Evolutionary conservation across 2,888 invertebrate genomes (phyloP), one percentile per base, ranked within the genome.

Genomic region (Macroteleia sp.): DNA sequence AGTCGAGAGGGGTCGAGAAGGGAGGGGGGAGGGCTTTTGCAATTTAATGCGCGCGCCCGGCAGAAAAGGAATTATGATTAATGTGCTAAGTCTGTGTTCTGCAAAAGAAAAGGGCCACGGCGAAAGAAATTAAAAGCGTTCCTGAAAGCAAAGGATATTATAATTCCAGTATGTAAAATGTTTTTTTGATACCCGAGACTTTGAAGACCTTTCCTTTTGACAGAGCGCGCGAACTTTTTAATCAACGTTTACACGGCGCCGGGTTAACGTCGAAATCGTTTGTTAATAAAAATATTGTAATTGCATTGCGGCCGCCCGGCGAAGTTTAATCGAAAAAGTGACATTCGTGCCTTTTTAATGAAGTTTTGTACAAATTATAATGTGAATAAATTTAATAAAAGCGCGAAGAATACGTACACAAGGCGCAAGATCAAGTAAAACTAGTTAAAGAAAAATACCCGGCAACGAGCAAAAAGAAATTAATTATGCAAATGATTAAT

Each of bases 51-150:
- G 19, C 54, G 28, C 57, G 56, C 41, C n/a, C 57, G 56, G 28
- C 50, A 25, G 44, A 73, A 66, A 64, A 73, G 52, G 50, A 61
- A 57, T 73, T 66, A 73, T 73, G 73, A 73, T 73, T 73, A 73
- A 73, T 73, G 73, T 59, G 54, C 59, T 50, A 41, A 66, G 59
- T 59, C 41, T 56, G 14, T 64, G 66, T 64, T 42, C 50, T 52
- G 25, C 34, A 59, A 50, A 66, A 61, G 61, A 73, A 73, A 66
- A n/a, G n/a, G 66, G 44, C 64, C 30, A 17, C 12, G 57, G 25
- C 54, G 56, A 62, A 71, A 71, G 62, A 71, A 62, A 71, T 62
- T 62, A 73, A 73, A 62, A 56, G 59, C 54, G 48, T 44, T 28
- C 22, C 41, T 41, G 20, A 54, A 48, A 56, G 56, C 57, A 57